Evolutionary conservation across 2,888 invertebrate species (phyloP).

Genomic region (Lapara coniferarum): DNA sequence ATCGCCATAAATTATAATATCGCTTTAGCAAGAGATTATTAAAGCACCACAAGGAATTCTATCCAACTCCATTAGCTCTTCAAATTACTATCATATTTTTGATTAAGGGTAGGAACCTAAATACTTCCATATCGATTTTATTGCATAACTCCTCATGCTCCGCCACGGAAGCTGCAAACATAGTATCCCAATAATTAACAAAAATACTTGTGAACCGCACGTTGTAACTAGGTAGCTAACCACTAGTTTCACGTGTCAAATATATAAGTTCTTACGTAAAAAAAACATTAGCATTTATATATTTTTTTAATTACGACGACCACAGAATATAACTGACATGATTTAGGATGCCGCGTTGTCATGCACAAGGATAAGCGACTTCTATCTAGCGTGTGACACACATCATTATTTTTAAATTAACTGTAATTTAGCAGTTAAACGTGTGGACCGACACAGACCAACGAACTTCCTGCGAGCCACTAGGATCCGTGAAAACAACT

Average conservation of each 20-base stretch:
- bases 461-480: slow-evolving; percentile 69
- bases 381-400: slow-evolving; percentile 51
- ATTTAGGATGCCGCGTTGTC: slow-evolving; percentile 8
- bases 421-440: slow-evolving; percentile 68
- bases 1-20: too few relatives aligned
- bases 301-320: not conserved
- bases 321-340: not conserved
- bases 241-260: not conserved
- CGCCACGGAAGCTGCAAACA: too few relatives aligned
- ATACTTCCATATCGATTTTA: too few relatives aligned
- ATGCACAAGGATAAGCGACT: slow-evolving; percentile 35
- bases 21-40: too few relatives aligned
- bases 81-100: too few relatives aligned
- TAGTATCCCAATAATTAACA: too few relatives aligned
- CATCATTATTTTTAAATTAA: slow-evolving; percentile 77
- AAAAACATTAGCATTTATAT: not conserved
- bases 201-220: too few relatives aligned
- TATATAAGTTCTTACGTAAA: not conserved
- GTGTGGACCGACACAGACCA: slow-evolving; percentile 50
- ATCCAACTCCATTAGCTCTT: too few relatives aligned
- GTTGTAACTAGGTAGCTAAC: not conserved
- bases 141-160: too few relatives aligned
- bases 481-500: slow-evolving; percentile 52
- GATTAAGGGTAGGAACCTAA: too few relatives aligned
- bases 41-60: too few relatives aligned